Percentiles rank a stretch among this genome's conserved stretches.
phyloP scores from a whole-genome alignment of 1,140 invertebrate genomes.

The Apocrypta bakeri region DNA sequence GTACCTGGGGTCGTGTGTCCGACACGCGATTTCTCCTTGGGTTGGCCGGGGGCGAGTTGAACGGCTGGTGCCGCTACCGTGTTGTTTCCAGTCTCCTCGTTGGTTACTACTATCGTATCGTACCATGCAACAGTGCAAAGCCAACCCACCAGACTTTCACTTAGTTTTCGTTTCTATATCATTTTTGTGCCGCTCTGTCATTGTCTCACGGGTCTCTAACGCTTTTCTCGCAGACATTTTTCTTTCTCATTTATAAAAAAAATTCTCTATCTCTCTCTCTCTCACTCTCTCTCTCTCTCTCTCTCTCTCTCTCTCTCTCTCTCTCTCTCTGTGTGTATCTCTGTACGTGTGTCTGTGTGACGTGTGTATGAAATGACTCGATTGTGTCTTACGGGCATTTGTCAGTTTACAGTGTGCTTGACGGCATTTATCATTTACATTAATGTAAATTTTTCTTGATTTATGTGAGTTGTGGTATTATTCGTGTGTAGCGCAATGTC shows the following conservation, averaged over 20 bases:
- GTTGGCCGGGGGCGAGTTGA: constrained; percentile 56
- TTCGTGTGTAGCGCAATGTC: not conserved
- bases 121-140: constrained; percentile 76
- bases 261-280: not conserved
- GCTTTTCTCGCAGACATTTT: not conserved
- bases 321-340: not conserved
- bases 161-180: constrained; percentile 61
- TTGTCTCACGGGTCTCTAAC: not conserved
- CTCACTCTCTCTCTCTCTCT: not conserved
- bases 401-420: too few relatives aligned
- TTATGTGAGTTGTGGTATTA: not conserved
- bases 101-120: constrained; percentile 74
- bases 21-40: constrained; percentile 70
- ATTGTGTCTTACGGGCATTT: too few relatives aligned
- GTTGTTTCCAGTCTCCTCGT: constrained; percentile 68
- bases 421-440: not conserved
- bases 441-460: not conserved
- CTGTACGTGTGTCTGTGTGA: too few relatives aligned
- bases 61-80: constrained; percentile 48
- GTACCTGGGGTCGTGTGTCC: constrained; percentile 73
- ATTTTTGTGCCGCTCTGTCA: not conserved
- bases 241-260: too few relatives aligned
- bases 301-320: not conserved
- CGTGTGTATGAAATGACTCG: not conserved
- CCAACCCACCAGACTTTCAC: constrained; percentile 72